Base-by-base conservation (phyloP, 1,140 invertebrate genomes). In the Lepidurus couesii region DNA sequence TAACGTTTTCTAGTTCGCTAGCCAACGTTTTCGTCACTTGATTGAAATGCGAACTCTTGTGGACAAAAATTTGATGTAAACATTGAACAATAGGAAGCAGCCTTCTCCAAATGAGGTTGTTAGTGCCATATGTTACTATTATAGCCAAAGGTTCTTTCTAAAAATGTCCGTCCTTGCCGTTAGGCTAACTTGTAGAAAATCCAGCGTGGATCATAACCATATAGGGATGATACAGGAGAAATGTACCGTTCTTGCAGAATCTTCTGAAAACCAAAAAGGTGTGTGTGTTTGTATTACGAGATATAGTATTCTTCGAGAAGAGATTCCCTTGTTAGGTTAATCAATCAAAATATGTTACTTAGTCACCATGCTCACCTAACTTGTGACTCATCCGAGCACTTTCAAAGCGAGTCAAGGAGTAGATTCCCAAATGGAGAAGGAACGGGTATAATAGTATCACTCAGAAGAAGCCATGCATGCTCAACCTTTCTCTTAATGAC, bases 401-500 rank as follows among this genome's bases (percentile, higher is more conserved):
- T 65, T 65, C 53, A n/a, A 65, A 65, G 53, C 4, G 16, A 21
- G 53, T 65, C 53, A 65, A 65, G 53, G 53, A 65, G 53, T 65
- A 0, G 34, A n/a, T 65, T 65, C 53, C 6, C 53, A 16, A 65
- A 65, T 65, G 53, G 16, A 65, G 53, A 65, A 65, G 53, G 53
- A 65, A 34, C 34, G 34, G 34, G 34, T 34, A 34, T 34, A 34
- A 34, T 34, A 34, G 34, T 34, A 34, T 34, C 6, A 21, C 3
- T n/a, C 16, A 65, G 21, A 16, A 65, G 16, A 65, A 65, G 53
- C 16, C 1, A n/a, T 13, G 16, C 53, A 7, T 65, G n/a, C 21
- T 21, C 53, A 65, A 65, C 53, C 53, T 65, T 65, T 65, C 53
- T 65, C 53, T 65, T 65, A 21, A 65, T 65, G n/a, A 65, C 53